Evolutionary conservation across 2,113 vertebrate genomes (phyloP).

Genomic region (Chionodraco myersi): DNA sequence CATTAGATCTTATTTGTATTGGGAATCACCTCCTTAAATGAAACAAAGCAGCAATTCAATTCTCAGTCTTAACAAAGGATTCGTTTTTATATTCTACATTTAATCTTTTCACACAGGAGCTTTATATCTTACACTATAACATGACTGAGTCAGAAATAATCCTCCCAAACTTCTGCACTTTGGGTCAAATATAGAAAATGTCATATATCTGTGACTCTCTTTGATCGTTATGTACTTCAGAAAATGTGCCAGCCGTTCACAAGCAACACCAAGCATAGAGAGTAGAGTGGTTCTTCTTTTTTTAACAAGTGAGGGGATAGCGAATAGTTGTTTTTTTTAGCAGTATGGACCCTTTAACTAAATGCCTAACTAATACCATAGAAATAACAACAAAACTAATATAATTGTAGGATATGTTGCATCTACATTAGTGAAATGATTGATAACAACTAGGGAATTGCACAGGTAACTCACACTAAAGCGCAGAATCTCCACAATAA

Average conservation of each 20-base stretch:
- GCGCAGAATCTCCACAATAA: neutral
- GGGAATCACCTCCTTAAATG: neutral
- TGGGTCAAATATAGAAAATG: slow-evolving; percentile 57
- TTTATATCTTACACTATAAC: slow-evolving; percentile 49
- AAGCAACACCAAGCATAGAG: neutral
- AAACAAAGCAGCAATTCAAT: neutral
- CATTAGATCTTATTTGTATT: neutral
- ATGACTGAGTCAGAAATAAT: slow-evolving; percentile 61
- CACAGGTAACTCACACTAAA: neutral
- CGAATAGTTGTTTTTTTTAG: too few relatives aligned
- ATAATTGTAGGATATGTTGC: neutral
- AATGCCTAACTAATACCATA: too few relatives aligned
- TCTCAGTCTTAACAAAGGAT: neutral
- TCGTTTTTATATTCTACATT: slow-evolving; percentile 28
- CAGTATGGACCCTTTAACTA: neutral
- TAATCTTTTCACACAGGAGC: slow-evolving; percentile 48
- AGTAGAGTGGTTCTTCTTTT: neutral
- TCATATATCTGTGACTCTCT: slow-evolving; percentile 50
- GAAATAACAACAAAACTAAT: neutral
- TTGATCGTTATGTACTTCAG: slow-evolving; percentile 12
- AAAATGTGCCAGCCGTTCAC: slow-evolving; percentile 34
- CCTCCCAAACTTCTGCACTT: slow-evolving; percentile 30
- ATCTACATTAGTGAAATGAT: too few relatives aligned
- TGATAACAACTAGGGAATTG: neutral
- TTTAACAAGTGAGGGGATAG: too few relatives aligned